These are phyloP conservation scores for Anastatus disparis DNA, from an alignment of 1,140 invertebrate species.

Conservation along the genomic window DNA sequence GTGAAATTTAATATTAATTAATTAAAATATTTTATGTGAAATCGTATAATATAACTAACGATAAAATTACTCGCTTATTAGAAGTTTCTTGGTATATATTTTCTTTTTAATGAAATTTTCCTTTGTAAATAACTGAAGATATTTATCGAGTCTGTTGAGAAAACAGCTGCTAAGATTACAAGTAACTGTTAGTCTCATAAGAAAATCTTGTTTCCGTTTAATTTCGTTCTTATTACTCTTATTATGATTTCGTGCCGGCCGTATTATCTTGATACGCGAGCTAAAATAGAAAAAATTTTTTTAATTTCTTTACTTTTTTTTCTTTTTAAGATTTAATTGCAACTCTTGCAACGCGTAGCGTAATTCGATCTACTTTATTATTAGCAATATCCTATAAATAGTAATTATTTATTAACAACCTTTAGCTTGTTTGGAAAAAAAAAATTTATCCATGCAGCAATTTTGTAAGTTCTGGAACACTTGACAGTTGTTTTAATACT, in stretches of 20 bases:
- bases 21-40: too few species aligned
- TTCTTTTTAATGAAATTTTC: too few species aligned
- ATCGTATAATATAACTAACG: too few species aligned
- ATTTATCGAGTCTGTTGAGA: constrained; percentile 5
- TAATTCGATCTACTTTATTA: constrained; percentile 15
- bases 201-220: constrained; percentile 22
- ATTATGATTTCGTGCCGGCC: constrained; percentile 17
- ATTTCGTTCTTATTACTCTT: constrained; percentile 21
- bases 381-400: constrained; percentile 21
- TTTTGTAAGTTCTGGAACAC: not conserved
- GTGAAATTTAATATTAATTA: too few species aligned
- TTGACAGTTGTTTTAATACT: not conserved
- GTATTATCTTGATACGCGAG: constrained; percentile 12
- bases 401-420: constrained; percentile 26
- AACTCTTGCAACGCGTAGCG: not conserved
- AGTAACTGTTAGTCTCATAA: not conserved
- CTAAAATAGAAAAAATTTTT: too few species aligned
- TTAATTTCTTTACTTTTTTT: too few species aligned
- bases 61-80: too few species aligned
- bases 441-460: too few species aligned
- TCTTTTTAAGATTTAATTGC: constrained; percentile 12
- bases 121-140: too few species aligned
- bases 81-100: too few species aligned
- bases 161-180: not conserved
- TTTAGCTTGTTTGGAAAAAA: not conserved